A percentile compares a stretch with the other conserved stretches of the same genome.
Evolutionary conservation across 2,113 vertebrate species (phyloP).

Genomic region (Trinectes maculatus): DNA sequence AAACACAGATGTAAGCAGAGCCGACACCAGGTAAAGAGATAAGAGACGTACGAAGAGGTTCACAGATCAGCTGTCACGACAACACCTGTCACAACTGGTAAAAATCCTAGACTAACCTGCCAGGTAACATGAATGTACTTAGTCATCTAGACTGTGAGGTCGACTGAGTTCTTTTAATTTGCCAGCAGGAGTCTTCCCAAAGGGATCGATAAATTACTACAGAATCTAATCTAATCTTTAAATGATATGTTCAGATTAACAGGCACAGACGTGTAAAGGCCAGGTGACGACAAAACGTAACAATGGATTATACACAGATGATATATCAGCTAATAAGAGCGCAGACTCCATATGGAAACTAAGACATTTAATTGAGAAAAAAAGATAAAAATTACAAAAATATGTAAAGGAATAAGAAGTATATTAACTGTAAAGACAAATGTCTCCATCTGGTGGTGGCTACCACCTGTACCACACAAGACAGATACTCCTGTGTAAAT

Average conservation of each 20-base stretch:
- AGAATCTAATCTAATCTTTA: too few relatives aligned
- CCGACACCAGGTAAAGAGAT: constrained; percentile 27
- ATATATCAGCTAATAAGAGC: background rate
- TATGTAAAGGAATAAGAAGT: background rate
- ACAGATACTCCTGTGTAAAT: background rate
- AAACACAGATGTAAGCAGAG: constrained; percentile 17
- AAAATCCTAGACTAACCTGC: constrained; percentile 4
- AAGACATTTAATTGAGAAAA: background rate
- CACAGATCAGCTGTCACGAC: constrained; percentile 4
- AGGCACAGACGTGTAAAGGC: background rate
- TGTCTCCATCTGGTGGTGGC: constrained; percentile 68
- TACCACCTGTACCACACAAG: background rate
- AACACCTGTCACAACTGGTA: background rate
- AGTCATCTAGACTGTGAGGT: constrained; percentile 12
- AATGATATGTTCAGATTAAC: constrained; percentile 10
- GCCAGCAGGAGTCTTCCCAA: too few relatives aligned
- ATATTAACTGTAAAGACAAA: background rate
- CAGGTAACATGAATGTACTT: constrained; percentile 12
- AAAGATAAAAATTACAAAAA: background rate
- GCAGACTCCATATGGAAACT: background rate
- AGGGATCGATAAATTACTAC: too few relatives aligned
- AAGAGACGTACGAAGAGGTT: constrained; percentile 2
- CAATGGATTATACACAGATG: background rate
- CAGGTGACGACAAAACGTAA: background rate
- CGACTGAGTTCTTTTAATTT: constrained; percentile 2